These are phyloP conservation scores for Engystomops pustulosus DNA, from an alignment of 2,113 vertebrate genomes.

Conservation along the genomic window DNA sequence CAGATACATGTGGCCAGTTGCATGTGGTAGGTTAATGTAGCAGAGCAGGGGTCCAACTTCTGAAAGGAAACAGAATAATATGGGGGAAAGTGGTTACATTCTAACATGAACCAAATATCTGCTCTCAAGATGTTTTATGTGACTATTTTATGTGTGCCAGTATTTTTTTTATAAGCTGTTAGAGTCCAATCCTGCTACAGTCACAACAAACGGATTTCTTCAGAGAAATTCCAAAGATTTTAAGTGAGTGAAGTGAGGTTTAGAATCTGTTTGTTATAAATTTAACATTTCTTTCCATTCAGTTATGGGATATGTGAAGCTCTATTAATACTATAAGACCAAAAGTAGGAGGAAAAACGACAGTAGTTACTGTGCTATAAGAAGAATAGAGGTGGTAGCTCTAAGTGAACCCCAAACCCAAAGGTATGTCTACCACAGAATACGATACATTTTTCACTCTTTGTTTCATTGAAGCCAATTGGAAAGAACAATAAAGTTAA, in stretches of 20 bases:
- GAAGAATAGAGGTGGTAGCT: not conserved
- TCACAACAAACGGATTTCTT: not conserved
- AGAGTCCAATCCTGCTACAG: constrained; percentile 1
- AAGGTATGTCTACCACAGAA: too few relatives aligned
- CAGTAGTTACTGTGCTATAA: too few relatives aligned
- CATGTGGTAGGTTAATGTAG: constrained; percentile 29
- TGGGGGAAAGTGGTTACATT: constrained; percentile 30
- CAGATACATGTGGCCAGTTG: constrained; percentile 22
- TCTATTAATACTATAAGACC: not conserved
- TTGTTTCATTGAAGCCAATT: too few relatives aligned
- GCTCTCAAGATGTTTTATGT: constrained; percentile 46
- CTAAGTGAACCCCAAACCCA: not conserved
- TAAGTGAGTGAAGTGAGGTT: not conserved
- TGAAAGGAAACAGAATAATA: constrained; percentile 21
- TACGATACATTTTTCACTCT: too few relatives aligned
- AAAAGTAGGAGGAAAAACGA: not conserved
- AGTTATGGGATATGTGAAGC: not conserved
- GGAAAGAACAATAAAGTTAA: too few relatives aligned
- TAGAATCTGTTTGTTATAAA: not conserved
- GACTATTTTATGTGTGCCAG: not conserved
- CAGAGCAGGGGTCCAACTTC: not conserved
- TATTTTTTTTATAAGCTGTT: not conserved
- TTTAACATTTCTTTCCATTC: not conserved
- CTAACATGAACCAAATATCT: constrained; percentile 16
- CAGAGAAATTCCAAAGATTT: not conserved